These are phyloP conservation scores for Ophion obscuratus DNA, from an alignment of 2,888 invertebrate species.

Conservation along the genomic window DNA sequence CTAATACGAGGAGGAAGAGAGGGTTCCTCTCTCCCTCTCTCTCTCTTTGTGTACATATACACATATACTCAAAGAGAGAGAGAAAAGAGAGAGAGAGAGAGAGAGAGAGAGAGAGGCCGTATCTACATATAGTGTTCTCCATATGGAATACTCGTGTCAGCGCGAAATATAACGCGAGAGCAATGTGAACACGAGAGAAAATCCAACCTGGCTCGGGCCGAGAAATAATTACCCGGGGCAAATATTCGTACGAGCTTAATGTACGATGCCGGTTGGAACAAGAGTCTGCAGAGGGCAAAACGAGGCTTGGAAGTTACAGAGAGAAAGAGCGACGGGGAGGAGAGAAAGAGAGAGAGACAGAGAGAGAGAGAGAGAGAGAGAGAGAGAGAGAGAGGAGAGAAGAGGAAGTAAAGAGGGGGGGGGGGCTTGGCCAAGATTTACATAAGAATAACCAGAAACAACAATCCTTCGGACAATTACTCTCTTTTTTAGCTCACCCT, in stretches of 20 bases:
- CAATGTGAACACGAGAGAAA: conserved; percentile 65
- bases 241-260: conserved; percentile 77
- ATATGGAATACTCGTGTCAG: conserved; percentile 40
- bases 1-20: no score
- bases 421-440: conserved; percentile 80
- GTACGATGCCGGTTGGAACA: conserved; percentile 48
- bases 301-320: not conserved
- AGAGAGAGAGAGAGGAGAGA: not conserved
- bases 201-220: conserved; percentile 74
- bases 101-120: not conserved
- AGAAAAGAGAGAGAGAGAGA: conserved; percentile 1
- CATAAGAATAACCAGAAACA: conserved; percentile 82
- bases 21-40: not conserved
- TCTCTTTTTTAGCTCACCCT: conserved; percentile 76
- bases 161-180: conserved; percentile 75
- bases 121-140: not conserved
- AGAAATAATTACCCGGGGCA: conserved; percentile 82
- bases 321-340: conserved; percentile 32
- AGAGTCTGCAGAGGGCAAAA: conserved; percentile 21
- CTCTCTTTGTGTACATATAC: not conserved
- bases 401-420: conserved; percentile 22
- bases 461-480: conserved; percentile 82
- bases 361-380: conserved; percentile 47
- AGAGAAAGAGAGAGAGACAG: conserved; percentile 36
- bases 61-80: not conserved